A percentile compares a stretch with the other conserved stretches of the same genome.
Conservation (phyloP, 2,113 vertebrate species). For the Lepidothrix coronata region DNA sequence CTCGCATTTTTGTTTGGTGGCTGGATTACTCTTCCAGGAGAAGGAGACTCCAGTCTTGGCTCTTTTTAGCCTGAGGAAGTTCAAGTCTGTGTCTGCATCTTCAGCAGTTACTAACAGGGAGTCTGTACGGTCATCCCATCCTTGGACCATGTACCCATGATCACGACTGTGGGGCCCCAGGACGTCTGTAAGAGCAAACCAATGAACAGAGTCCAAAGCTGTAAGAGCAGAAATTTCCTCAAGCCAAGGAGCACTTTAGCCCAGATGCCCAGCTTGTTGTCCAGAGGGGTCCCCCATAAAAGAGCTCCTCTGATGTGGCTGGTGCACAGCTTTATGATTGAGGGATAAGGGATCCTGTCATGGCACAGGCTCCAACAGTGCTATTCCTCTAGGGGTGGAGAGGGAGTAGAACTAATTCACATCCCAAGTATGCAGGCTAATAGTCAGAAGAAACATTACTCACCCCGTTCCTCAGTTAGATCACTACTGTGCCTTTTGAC, state of each 20-base stretch:
- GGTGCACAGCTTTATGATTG: not conserved
- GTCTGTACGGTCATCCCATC: not conserved
- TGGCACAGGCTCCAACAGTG: not conserved
- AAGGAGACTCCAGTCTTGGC: not conserved
- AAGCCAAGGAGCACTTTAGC: not conserved
- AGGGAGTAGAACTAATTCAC: not conserved
- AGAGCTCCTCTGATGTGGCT: not conserved
- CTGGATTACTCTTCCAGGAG: not conserved
- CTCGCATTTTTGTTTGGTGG: not conserved
- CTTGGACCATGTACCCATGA: not conserved
- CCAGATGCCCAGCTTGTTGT: not conserved
- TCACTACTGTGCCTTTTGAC: not conserved
- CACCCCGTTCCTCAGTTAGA: not conserved
- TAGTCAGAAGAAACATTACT: not conserved
- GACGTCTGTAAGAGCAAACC: not conserved
- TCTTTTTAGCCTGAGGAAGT: not conserved
- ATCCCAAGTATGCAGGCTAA: not conserved
- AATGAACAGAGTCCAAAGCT: not conserved
- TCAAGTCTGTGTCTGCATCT: accelerated
- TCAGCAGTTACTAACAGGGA: not conserved
- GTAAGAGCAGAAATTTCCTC: not conserved
- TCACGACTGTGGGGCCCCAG: accelerated
- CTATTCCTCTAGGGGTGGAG: not conserved
- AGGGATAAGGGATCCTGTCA: accelerated
- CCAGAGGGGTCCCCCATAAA: not conserved